Evolutionary conservation across 2,888 invertebrate genomes (phyloP).

Genomic region (Standfussiana lucernea): DNA sequence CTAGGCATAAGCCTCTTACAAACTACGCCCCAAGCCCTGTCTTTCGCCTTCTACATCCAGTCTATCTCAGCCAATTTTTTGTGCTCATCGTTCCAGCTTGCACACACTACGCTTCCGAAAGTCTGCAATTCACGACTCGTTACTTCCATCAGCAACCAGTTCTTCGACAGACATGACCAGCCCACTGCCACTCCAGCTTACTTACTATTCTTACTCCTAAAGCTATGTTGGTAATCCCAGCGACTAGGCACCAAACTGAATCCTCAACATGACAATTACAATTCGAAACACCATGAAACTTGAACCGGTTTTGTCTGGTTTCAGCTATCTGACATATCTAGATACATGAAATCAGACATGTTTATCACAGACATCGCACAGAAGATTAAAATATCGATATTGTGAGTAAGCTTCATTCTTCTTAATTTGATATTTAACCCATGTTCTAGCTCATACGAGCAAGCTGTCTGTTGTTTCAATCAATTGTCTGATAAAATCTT

Average conservation of each 20-base stretch:
- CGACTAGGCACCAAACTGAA: neutral
- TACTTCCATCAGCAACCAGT: neutral
- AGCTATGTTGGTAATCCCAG: neutral
- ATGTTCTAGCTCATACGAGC: neutral
- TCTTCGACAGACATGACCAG: neutral
- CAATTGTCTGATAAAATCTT: neutral
- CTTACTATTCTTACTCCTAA: neutral
- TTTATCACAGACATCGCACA: conserved; percentile 7
- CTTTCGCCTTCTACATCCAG: too few species aligned
- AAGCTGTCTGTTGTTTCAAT: conserved; percentile 15
- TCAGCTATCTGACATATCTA: conserved; percentile 4
- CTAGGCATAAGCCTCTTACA: neutral
- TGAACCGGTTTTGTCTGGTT: conserved; percentile 1
- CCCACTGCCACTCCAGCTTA: neutral
- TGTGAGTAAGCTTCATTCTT: neutral
- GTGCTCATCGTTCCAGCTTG: neutral
- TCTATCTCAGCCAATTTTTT: neutral
- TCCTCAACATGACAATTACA: neutral
- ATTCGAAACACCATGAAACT: neutral
- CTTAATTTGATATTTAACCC: conserved; percentile 12
- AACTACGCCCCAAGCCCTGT: neutral
- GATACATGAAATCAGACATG: conserved; percentile 24
- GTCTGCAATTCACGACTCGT: neutral
- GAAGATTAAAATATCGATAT: conserved; percentile 9
- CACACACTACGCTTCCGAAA: neutral